Conservation (phyloP, 2,888 invertebrate species). For the Eupithecia abbreviata region DNA sequence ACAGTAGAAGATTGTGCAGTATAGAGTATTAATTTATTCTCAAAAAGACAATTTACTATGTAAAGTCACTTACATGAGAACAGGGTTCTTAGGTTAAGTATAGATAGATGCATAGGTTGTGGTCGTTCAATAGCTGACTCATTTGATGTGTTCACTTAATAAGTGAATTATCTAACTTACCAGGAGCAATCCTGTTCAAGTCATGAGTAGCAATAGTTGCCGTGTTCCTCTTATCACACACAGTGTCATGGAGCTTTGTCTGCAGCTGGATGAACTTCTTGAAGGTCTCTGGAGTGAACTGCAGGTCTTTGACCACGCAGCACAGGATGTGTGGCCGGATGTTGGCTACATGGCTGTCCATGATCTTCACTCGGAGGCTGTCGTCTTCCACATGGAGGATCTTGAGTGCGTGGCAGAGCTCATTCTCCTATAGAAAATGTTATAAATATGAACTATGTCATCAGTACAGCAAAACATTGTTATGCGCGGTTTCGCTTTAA, state of each 20-base stretch:
- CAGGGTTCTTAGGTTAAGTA: no score
- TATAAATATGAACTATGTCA: not conserved
- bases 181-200: conserved; percentile 84
- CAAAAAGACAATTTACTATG: no score
- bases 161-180: conserved; percentile 55
- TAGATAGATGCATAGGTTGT: no score
- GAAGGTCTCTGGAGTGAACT: conserved; percentile 85
- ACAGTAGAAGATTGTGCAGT: not conserved
- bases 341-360: conserved; percentile 82
- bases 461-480: no score
- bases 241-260: conserved; percentile 89
- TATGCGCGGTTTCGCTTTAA: no score
- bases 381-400: conserved; percentile 80
- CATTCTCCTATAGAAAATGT: conserved; percentile 48
- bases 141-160: no score
- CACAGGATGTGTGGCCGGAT: conserved; percentile 89
- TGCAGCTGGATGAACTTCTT: conserved; percentile 92
- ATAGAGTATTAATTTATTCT: not conserved
- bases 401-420: conserved; percentile 71
- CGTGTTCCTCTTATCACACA: conserved; percentile 90
- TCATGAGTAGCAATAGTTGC: conserved; percentile 95
- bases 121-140: no score
- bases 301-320: conserved; percentile 87
- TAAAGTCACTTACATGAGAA: no score
- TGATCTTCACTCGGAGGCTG: conserved; percentile 77